phyloP scores from a whole-genome alignment of 2,888 invertebrate genomes.

The Trichogramma evanescens region DNA sequence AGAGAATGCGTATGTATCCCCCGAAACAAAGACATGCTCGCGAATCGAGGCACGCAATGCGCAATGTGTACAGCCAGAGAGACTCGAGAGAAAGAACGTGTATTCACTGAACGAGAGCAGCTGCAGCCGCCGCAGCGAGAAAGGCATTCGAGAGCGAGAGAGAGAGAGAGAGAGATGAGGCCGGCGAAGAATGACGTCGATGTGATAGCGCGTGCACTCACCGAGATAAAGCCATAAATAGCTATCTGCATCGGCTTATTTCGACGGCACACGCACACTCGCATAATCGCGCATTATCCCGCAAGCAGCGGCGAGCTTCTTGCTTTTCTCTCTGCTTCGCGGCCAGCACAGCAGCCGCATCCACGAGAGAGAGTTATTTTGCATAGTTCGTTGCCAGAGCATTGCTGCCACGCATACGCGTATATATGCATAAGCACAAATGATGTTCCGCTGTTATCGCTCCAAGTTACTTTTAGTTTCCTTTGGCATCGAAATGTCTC shows the following conservation, averaged over 20 bases:
- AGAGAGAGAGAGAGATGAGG: conserved; percentile 5
- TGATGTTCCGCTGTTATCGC: no score
- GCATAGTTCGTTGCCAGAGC: no score
- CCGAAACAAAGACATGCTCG: background rate
- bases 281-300: conserved; percentile 44
- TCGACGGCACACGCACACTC: conserved; percentile 27
- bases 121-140: background rate
- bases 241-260: conserved; percentile 38
- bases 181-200: conserved; percentile 14
- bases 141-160: background rate
- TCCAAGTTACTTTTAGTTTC: no score
- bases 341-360: no score
- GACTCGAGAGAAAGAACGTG: background rate
- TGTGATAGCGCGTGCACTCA: conserved; percentile 27
- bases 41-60: background rate
- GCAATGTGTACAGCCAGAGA: background rate
- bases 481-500: no score
- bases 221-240: conserved; percentile 44
- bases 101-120: background rate
- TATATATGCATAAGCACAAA: no score
- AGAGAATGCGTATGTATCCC: no score
- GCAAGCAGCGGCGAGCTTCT: no score
- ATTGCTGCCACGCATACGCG: no score
- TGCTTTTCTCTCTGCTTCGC: conserved; percentile 23
- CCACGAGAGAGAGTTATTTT: no score